Evolutionary conservation across 2,113 vertebrate species (phyloP).

Genomic region (Oncorhynchus nerka): DNA sequence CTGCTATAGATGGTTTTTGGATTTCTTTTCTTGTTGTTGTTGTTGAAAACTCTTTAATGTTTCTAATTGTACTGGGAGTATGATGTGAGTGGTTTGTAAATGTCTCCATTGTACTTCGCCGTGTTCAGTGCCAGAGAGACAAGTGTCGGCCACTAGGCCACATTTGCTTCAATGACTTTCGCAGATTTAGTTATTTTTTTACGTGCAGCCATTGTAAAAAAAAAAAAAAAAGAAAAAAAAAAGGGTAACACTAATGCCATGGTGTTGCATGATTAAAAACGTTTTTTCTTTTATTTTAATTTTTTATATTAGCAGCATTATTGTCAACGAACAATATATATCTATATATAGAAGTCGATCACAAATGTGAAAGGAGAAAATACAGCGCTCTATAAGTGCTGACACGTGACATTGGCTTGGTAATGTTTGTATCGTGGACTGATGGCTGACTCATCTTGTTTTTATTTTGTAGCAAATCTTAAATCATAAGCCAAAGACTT

Average conservation of each 20-base stretch:
- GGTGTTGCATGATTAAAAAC: conserved; percentile 79
- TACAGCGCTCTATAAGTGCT: conserved; percentile 71
- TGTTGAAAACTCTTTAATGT: neutral
- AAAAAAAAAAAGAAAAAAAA: conserved; percentile 58
- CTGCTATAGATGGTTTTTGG: too few relatives aligned
- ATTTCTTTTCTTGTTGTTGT: too few relatives aligned
- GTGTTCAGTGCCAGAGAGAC: conserved; percentile 75
- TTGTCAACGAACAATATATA: conserved; percentile 30
- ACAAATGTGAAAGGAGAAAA: conserved; percentile 71
- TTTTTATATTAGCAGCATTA: conserved; percentile 45
- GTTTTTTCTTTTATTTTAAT: conserved; percentile 49
- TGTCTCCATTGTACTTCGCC: conserved; percentile 31
- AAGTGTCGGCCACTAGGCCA: conserved; percentile 54
- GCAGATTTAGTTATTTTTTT: conserved; percentile 63
- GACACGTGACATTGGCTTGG: conserved; percentile 79
- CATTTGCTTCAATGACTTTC: conserved; percentile 44
- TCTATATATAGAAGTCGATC: conserved; percentile 54
- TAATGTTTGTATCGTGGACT: conserved; percentile 89
- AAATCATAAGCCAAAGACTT: conserved; percentile 99
- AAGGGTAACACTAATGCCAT: conserved; percentile 57
- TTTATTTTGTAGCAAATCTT: conserved; percentile 86
- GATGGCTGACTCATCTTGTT: conserved; percentile 83
- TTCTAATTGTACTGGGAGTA: conserved; percentile 22
- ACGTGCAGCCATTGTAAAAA: conserved; percentile 68
- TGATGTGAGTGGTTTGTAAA: conserved; percentile 33